Conservation (phyloP, 2,797 vertebrate genomes). For the Vespertilio murinus region DNA sequence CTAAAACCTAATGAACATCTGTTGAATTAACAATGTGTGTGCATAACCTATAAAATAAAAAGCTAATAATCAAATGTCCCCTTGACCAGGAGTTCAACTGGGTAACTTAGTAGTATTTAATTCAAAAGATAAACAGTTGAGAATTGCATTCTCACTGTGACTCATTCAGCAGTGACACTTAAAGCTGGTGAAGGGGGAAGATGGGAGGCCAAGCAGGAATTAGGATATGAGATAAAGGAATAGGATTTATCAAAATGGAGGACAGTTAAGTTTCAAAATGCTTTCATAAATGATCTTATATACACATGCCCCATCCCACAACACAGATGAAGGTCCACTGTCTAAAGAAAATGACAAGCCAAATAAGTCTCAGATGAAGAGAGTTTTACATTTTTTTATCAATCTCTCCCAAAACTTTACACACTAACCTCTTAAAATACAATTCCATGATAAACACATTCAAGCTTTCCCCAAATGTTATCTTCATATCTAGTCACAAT, state of each 20-base stretch:
- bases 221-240: neutral
- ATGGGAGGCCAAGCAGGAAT: neutral
- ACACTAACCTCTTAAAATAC: slow-evolving; percentile 13
- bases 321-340: neutral
- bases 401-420: neutral
- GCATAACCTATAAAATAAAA: no score
- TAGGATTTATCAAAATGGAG: neutral
- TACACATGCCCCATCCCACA: neutral
- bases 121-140: neutral
- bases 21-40: no score
- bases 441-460: neutral
- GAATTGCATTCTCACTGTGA: neutral
- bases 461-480: slow-evolving; percentile 1
- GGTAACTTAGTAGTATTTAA: neutral
- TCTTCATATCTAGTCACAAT: neutral
- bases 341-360: neutral
- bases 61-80: no score
- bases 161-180: neutral
- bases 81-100: no score
- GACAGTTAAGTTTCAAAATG: neutral
- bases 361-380: neutral
- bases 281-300: neutral
- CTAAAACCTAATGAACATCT: no score
- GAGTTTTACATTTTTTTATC: neutral
- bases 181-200: neutral